Conservation (phyloP, 2,888 invertebrate species). For the Scaptomyza flava region DNA sequence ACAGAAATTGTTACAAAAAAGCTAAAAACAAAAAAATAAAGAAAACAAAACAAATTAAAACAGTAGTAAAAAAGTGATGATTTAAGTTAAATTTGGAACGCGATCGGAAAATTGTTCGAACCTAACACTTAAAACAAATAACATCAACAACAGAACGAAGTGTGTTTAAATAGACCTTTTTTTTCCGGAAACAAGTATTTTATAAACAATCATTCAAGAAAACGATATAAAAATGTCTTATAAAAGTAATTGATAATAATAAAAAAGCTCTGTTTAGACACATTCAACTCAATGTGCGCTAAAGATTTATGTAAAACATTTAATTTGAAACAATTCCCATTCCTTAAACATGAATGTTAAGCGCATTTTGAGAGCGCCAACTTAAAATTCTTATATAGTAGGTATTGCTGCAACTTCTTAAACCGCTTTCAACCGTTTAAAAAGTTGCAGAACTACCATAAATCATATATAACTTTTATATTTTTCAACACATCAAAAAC, state of each 20-base stretch:
- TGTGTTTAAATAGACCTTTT: slow-evolving; percentile 10
- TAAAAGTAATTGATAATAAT: slow-evolving; percentile 13
- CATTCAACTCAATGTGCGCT: slow-evolving; percentile 31
- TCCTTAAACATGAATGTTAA: slow-evolving; percentile 42
- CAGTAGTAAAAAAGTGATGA: slow-evolving; percentile 19
- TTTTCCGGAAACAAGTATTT: slow-evolving; percentile 15
- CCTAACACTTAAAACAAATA: not conserved
- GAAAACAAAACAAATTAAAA: slow-evolving; percentile 9
- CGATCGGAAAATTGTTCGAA: not conserved
- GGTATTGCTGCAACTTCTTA: slow-evolving; percentile 3
- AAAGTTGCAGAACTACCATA: slow-evolving; percentile 13
- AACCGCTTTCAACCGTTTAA: not conserved
- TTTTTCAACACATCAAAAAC: slow-evolving; percentile 26
- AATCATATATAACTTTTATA: slow-evolving; percentile 14
- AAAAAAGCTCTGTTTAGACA: slow-evolving; percentile 6
- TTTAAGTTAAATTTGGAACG: slow-evolving; percentile 34
- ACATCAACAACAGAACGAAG: not conserved
- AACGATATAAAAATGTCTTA: slow-evolving; percentile 9
- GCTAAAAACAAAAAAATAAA: slow-evolving; percentile 6
- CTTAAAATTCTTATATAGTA: slow-evolving; percentile 2
- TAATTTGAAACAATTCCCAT: slow-evolving; percentile 35
- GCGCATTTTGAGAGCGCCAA: slow-evolving; percentile 26
- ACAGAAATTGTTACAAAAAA: slow-evolving; percentile 57
- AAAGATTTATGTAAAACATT: slow-evolving; percentile 28
- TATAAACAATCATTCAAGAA: slow-evolving; percentile 5